Conservation (phyloP, 2,888 invertebrate species). For the Cephus rjabovi region DNA sequence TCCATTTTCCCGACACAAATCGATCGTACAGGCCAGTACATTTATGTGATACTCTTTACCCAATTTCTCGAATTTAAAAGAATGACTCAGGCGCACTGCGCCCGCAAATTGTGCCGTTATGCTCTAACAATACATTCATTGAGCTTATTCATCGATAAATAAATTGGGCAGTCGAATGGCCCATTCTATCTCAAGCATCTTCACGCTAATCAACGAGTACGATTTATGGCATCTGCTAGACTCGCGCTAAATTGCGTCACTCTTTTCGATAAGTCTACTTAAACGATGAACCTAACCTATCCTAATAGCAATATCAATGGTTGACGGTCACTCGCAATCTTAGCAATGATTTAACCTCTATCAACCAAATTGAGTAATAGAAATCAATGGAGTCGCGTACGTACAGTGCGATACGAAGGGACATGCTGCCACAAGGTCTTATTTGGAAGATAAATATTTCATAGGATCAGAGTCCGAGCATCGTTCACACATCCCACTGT, state of each 20-base stretch:
- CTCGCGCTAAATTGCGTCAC: background rate
- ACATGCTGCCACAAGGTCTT: background rate
- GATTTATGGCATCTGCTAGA: background rate
- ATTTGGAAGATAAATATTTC: background rate
- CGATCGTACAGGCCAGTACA: background rate
- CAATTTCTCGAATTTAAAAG: background rate
- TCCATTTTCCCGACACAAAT: background rate
- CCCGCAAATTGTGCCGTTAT: background rate
- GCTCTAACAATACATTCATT: background rate
- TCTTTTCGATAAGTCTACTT: background rate
- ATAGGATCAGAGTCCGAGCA: background rate
- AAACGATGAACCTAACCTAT: background rate
- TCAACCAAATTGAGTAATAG: background rate
- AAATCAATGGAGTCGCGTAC: background rate
- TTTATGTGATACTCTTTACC: background rate
- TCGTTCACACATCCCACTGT: background rate
- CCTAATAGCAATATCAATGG: background rate
- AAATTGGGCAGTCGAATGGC: background rate
- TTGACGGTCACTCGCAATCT: background rate
- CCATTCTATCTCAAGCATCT: background rate
- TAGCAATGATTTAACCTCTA: background rate
- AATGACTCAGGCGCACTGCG: background rate
- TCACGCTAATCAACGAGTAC: background rate
- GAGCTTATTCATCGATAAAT: background rate
- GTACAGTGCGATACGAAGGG: background rate